Evolutionary conservation across 2,797 vertebrate genomes (phyloP).

Genomic region (Stomatorhinus walkeri): DNA sequence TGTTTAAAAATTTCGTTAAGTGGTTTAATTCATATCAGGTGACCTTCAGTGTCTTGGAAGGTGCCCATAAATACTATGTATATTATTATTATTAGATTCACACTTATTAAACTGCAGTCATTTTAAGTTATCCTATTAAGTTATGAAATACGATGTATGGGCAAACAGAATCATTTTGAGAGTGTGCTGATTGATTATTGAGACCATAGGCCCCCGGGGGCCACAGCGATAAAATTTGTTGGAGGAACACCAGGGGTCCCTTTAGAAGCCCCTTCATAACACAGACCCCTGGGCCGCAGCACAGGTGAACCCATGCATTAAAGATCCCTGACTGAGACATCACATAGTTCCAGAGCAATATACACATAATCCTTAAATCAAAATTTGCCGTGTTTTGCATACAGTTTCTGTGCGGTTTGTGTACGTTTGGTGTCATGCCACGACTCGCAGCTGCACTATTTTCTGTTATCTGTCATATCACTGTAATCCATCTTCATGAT

Average conservation of each 20-base stretch:
- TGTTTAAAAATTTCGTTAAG: neutral
- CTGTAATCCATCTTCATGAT: neutral
- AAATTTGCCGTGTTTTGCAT: neutral
- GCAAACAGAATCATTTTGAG: neutral
- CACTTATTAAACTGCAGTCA: neutral
- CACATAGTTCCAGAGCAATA: neutral
- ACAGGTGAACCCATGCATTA: neutral
- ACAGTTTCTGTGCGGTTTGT: neutral
- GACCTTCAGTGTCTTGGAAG: neutral
- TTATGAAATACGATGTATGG: neutral
- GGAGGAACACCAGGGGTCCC: neutral
- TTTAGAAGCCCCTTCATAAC: neutral
- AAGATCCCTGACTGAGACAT: neutral
- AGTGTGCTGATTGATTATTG: neutral
- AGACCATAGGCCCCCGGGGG: neutral
- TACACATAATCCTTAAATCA: neutral
- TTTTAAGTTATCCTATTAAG: neutral
- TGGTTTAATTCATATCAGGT: neutral
- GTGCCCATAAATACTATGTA: neutral
- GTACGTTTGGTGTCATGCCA: neutral
- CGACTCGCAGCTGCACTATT: neutral
- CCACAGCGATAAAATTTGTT: neutral
- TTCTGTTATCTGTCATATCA: neutral
- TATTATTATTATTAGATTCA: neutral
- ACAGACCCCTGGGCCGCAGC: neutral